phyloP scores from a whole-genome alignment of 2,888 invertebrate genomes.

The Mechanitis mazaeus region DNA sequence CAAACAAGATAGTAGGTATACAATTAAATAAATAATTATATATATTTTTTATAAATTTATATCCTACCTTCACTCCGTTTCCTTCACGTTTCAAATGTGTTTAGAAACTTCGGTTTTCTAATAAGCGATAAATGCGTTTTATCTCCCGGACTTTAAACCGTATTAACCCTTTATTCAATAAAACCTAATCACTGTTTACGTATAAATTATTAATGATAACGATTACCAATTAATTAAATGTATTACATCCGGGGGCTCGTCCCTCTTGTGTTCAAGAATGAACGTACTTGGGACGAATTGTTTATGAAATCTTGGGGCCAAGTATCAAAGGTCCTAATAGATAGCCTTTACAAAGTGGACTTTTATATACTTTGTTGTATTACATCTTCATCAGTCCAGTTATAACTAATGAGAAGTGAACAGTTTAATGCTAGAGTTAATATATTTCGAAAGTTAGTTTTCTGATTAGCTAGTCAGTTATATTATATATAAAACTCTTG shows the following conservation, averaged over 20 bases:
- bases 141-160: background rate
- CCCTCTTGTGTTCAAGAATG: slow-evolving; percentile 32
- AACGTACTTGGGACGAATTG: slow-evolving; percentile 25
- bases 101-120: too few relatives aligned
- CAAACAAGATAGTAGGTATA: too few relatives aligned
- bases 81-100: too few relatives aligned
- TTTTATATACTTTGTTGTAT: slow-evolving; percentile 49
- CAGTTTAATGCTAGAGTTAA: slow-evolving; percentile 40
- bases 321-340: slow-evolving; percentile 41
- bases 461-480: background rate
- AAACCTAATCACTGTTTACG: background rate
- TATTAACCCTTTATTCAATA: background rate
- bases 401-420: slow-evolving; percentile 34
- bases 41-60: too few relatives aligned
- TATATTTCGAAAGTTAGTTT: slow-evolving; percentile 44
- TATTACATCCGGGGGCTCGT: slow-evolving; percentile 50
- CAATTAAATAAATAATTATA: too few relatives aligned
- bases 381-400: slow-evolving; percentile 49
- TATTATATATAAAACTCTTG: background rate
- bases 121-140: too few relatives aligned
- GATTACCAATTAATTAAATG: background rate
- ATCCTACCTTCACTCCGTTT: too few relatives aligned
- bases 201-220: background rate
- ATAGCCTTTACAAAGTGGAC: slow-evolving; percentile 47
- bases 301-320: slow-evolving; percentile 28